A percentile compares a stretch with the other conserved stretches of the same genome.
Evolutionary conservation across 2,113 vertebrate species (phyloP).

Genomic region (Bothrops jararaca): DNA sequence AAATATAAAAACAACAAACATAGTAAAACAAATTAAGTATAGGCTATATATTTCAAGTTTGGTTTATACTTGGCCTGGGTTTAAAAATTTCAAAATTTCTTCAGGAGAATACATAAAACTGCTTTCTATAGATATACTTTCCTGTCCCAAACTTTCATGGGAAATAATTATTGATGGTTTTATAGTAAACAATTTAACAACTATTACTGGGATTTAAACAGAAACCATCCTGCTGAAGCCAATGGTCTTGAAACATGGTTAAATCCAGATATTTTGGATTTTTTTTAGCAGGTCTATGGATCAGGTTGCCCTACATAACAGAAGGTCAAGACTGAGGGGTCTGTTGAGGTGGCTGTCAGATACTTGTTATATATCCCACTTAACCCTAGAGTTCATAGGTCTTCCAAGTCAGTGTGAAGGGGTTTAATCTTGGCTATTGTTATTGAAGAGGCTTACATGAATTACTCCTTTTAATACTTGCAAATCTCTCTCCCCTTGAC

Average conservation of each 20-base stretch:
- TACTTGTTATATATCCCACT: conserved; percentile 54
- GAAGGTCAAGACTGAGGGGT: conserved; percentile 41
- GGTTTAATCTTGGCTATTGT: conserved; percentile 65
- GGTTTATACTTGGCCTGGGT: neutral
- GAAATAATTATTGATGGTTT: neutral
- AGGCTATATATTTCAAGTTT: neutral
- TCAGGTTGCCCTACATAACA: conserved; percentile 29
- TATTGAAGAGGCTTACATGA: conserved; percentile 59
- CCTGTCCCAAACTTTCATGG: neutral
- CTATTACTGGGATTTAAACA: neutral
- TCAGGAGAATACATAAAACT: neutral
- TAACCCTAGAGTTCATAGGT: conserved; percentile 67
- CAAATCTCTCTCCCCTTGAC: conserved; percentile 56
- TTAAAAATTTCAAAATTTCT: neutral
- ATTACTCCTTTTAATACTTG: conserved; percentile 63
- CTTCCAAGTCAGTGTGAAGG: conserved; percentile 61
- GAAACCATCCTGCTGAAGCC: neutral
- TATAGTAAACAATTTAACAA: conserved; percentile 2
- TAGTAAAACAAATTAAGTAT: neutral
- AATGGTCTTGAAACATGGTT: neutral
- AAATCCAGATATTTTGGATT: conserved; percentile 36
- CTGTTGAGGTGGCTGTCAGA: conserved; percentile 55
- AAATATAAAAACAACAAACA: neutral
- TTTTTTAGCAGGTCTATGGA: conserved; percentile 28
- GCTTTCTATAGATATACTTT: neutral